Base-by-base conservation (phyloP, 2,113 vertebrate species). In the Chionodraco myersi region DNA sequence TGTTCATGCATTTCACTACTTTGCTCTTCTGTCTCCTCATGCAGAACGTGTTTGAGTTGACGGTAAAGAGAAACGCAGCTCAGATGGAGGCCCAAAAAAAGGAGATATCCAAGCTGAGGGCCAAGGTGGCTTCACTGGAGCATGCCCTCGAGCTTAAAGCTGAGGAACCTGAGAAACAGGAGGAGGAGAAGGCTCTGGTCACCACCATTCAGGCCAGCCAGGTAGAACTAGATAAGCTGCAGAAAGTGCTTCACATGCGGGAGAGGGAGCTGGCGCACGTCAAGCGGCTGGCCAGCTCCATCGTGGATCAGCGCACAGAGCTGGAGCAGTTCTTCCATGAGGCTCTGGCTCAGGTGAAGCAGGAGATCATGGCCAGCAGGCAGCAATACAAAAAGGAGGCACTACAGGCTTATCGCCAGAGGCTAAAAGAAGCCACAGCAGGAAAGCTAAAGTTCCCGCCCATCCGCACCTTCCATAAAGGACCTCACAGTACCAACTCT, bases 271-370 rank as follows among this genome's bases (percentile, higher is more conserved):
- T 96, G 87, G 94, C 89, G 21, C 82, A 94, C 26, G 78, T 96
- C 44, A 98, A 97, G 89, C 93, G 86, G 74, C 88, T 96, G 44
- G 95, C 95, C 3, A 81, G 75, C 67, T 94, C 91, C 54, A 89
- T 97, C 15, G 88, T 97, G 67, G 93, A 95, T 76, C 94, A 96
- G 84, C 94, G 95, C 72, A 96, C 92, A 15, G 95, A 97, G 74
- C 90, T 97, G 83, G 95, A 97, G 89, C 77, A 70, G 2, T 97
- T 99, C 89, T 96, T 96, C 88, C 91, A 95, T 44, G 95, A 95
- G 72, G 95, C 96, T 10, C 91, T 98, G 69, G 84, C 88, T 58
- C 89, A 96, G 44, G 95, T 96, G 86, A 97, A 92, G 84, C 89
- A 94, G 86, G 94, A 97, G 90, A 95, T 97, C 34, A 18, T 64